Evolutionary conservation across 2,888 invertebrate genomes (phyloP), one percentile per base, ranked within the genome.

Genomic region (Troglohyphantes excavatus): DNA sequence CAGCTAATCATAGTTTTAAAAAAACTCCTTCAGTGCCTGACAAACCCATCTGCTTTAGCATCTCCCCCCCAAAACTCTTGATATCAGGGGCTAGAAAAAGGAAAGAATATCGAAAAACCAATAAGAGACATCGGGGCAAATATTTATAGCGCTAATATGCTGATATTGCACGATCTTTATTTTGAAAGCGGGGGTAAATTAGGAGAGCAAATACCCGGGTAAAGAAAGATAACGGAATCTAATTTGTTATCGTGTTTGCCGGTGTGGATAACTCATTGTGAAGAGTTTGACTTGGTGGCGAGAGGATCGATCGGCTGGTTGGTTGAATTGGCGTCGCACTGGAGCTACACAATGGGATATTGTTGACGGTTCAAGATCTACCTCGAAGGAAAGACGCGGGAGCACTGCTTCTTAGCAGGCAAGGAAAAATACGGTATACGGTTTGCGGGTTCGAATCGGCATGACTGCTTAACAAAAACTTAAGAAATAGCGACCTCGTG

Each of bases 131-230:
- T 17, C 21, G 29, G 63, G 7, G 76, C 68, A 76, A 85, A 85
- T 85, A 85, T 85, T 85, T 85, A 85, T 76, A 61, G 76, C 68
- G 21, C 68, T 68, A 85, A 85, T 85, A 85, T 85, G 85, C 85
- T 85, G 85, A 85, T 85, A 21, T 19, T 43, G 68, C 85, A 23
- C 39, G 19, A 61, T 82, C 39, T 83, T 53, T 19, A 59, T 70
- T 70, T 70, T 26, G 39, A 70, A 59, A 19, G 11, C 13, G 13
- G 11, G 65, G 29, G 65, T 53, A 73, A 84, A 84, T 84, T 76
- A 76, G 76, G 59, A 23, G 27, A 39, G 26, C 68, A 85, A 85
- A 85, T 85, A 76, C 68, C 76, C 26, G 33, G 26, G 23, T n/a
- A 72, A 13, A 46, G 53, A 33, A 65, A 9, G 73, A 68, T 76